phyloP scores from a whole-genome alignment of 2,888 invertebrate genomes.

The Orthosia incerta region DNA sequence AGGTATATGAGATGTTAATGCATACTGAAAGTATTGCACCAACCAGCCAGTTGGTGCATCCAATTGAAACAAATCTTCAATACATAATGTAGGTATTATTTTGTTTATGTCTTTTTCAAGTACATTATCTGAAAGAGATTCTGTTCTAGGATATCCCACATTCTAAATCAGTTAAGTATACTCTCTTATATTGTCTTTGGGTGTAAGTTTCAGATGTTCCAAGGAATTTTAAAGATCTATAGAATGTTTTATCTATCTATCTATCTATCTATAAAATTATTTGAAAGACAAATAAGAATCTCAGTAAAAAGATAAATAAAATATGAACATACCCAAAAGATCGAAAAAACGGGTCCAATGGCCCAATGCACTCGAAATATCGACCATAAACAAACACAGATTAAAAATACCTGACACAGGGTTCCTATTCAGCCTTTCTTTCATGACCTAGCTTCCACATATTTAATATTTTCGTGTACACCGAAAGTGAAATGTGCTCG shows the following conservation, averaged over 20 bases:
- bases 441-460: constrained; percentile 66
- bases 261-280: too few species aligned
- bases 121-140: background rate
- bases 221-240: background rate
- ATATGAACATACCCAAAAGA: constrained; percentile 19
- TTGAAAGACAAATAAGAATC: background rate
- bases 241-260: too few species aligned
- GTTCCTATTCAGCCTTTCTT: constrained; percentile 40
- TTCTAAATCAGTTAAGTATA: background rate
- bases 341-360: constrained; percentile 20
- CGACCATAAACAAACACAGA: constrained; percentile 46
- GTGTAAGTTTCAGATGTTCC: background rate
- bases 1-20: background rate
- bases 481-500: constrained; percentile 82
- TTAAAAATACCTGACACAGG: constrained; percentile 52
- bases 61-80: background rate
- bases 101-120: background rate
- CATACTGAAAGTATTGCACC: background rate
- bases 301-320: constrained; percentile 6
- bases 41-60: background rate
- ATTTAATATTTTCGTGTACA: constrained; percentile 65
- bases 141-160: background rate
- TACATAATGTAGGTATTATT: background rate
- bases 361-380: constrained; percentile 21
- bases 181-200: background rate